Percentiles rank a stretch among this genome's conserved stretches.
phyloP scores from a whole-genome alignment of 1,140 invertebrate genomes.

The Drusus annulatus region DNA sequence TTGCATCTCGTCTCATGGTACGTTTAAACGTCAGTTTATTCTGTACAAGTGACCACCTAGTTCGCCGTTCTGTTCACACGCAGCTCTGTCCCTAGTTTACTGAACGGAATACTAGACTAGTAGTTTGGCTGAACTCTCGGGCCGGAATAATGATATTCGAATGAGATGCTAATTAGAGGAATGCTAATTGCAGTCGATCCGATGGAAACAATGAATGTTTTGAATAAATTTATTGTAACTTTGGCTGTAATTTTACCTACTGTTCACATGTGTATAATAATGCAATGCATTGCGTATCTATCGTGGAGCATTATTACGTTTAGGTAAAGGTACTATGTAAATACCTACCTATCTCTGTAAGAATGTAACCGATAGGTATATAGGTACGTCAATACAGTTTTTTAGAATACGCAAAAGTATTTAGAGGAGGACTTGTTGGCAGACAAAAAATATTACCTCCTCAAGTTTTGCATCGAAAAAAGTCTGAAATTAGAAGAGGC shows the following conservation, averaged over 20 bases:
- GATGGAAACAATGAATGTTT: constrained; percentile 18
- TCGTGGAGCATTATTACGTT: too few species aligned
- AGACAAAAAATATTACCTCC: too few species aligned
- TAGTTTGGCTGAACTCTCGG: neutral
- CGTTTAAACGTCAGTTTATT: too few species aligned
- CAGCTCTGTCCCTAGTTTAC: constrained; percentile 11
- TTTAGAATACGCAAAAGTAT: too few species aligned
- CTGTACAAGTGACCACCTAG: neutral
- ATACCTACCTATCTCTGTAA: too few species aligned
- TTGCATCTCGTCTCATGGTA: too few species aligned
- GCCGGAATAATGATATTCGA: constrained; percentile 26
- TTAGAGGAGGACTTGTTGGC: too few species aligned
- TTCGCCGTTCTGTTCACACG: constrained; percentile 1
- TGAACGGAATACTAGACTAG: constrained; percentile 18
- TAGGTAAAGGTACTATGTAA: too few species aligned
- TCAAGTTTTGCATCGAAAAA: too few species aligned
- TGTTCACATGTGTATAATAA: constrained; percentile 3
- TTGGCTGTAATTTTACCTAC: neutral
- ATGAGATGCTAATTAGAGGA: constrained; percentile 34
- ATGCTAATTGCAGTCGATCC: constrained; percentile 25
- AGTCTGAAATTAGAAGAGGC: too few species aligned
- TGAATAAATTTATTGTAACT: constrained; percentile 9
- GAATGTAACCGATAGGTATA: too few species aligned
- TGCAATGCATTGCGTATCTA: neutral
- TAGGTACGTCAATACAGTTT: too few species aligned